Percentiles rank a stretch among this genome's conserved stretches.
These are phyloP conservation scores for Thaumetopoea pityocampa DNA, from an alignment of 1,140 invertebrate genomes.

Conservation along the genomic window DNA sequence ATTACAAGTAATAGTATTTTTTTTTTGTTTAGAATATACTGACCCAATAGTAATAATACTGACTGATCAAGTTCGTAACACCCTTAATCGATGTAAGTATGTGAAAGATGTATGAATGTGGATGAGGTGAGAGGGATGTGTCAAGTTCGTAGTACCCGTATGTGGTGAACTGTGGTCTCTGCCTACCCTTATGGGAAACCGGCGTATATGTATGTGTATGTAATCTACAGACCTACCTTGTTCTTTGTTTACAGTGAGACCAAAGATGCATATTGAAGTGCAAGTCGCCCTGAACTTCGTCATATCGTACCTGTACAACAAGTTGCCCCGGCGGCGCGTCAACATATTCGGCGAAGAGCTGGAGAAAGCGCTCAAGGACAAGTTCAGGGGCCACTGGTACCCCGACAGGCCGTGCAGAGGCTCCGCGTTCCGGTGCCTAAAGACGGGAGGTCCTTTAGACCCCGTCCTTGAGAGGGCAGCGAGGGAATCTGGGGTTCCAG, in stretches of 20 bases:
- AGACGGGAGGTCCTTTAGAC: slow-evolving; percentile 95
- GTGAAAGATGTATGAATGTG: no score
- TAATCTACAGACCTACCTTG: slow-evolving; percentile 8
- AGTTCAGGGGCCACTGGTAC: slow-evolving; percentile 98
- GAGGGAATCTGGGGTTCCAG: slow-evolving; percentile 92
- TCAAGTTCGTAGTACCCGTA: no score
- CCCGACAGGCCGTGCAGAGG: slow-evolving; percentile 95
- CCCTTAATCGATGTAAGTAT: no score
- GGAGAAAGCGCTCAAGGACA: slow-evolving; percentile 95
- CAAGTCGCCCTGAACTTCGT: slow-evolving; percentile 98
- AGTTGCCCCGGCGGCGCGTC: slow-evolving; percentile 95
- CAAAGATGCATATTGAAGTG: slow-evolving; percentile 97
- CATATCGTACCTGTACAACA: slow-evolving; percentile 98
- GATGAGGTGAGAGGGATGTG: no score
- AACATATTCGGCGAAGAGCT: slow-evolving; percentile 98
- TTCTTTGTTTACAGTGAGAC: slow-evolving; percentile 53
- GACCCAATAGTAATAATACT: no score
- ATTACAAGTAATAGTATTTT: no score
- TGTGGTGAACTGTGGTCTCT: no score
- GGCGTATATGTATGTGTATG: no score
- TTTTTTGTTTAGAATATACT: no score
- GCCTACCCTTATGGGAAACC: no score
- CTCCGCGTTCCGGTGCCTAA: slow-evolving; percentile 95
- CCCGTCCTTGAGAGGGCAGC: slow-evolving; percentile 94
- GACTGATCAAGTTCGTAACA: no score